phyloP scores from a whole-genome alignment of 64 coral and sea anemone genomes.

The Pocillopora damicornis region DNA sequence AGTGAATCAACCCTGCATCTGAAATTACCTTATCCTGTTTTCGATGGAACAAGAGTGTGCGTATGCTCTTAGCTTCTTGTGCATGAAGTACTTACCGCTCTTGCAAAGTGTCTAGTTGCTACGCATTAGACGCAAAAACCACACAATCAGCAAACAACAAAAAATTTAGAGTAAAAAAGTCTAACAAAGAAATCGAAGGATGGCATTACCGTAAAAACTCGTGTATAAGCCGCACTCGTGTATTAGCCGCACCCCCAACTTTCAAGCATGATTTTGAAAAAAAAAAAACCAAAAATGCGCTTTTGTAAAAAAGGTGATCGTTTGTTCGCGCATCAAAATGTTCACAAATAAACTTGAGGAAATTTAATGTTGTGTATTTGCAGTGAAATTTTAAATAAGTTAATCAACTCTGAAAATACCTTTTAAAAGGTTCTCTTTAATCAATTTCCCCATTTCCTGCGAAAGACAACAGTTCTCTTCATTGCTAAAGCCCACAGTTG shows the following conservation, averaged over 20 bases:
- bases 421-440: neutral
- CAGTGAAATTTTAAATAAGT: neutral
- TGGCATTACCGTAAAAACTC: no score
- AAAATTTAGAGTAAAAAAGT: no score
- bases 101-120: no score
- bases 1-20: no score
- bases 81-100: no score
- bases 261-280: constrained; percentile 24
- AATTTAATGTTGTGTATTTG: constrained; percentile 14
- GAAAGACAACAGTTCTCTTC: constrained; percentile 7
- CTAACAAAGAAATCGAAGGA: no score
- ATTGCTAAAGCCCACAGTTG: neutral
- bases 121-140: no score
- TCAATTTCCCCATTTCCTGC: neutral
- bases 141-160: no score
- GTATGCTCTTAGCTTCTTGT: no score
- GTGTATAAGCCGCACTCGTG: no score
- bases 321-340: neutral
- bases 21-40: no score
- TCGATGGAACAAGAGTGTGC: no score
- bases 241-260: constrained; percentile 6
- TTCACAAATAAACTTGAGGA: neutral
- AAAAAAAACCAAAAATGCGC: neutral
- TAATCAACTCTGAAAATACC: constrained; percentile 22
- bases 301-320: neutral